Evolutionary conservation across 2,888 invertebrate genomes (phyloP).

Genomic region (Tachina lurida): DNA sequence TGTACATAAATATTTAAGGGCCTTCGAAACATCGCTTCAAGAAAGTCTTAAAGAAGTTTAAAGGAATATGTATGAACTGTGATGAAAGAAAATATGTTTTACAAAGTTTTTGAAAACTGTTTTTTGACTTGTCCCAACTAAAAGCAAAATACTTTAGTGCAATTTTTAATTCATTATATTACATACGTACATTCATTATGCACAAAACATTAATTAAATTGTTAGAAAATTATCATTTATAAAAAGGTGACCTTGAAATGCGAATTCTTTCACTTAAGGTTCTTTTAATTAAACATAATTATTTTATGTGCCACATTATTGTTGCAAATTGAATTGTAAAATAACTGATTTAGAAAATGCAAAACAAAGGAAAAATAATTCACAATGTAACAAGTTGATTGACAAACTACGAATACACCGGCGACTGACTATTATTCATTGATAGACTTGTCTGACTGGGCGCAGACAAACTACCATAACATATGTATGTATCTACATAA

Average conservation of each 20-base stretch:
- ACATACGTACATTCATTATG: neutral
- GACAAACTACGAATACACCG: slow-evolving; percentile 1
- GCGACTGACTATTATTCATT: neutral
- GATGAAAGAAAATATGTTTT: too few relatives aligned
- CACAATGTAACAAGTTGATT: slow-evolving; percentile 34
- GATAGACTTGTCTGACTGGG: slow-evolving; percentile 45
- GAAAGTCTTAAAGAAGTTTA: too few relatives aligned
- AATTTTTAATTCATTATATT: neutral
- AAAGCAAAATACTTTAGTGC: neutral
- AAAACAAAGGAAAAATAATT: slow-evolving; percentile 27
- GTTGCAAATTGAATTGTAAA: slow-evolving; percentile 24
- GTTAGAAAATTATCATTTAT: slow-evolving; percentile 12
- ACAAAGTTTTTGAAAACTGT: too few relatives aligned
- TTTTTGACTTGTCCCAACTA: too few relatives aligned
- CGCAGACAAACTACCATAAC: slow-evolving; percentile 42
- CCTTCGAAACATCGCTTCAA: too few relatives aligned
- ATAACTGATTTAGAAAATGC: slow-evolving; percentile 36
- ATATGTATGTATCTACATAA: slow-evolving; percentile 15
- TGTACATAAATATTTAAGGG: too few relatives aligned
- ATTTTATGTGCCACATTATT: neutral
- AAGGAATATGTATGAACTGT: too few relatives aligned
- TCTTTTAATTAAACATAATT: slow-evolving; percentile 33
- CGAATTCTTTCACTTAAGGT: neutral
- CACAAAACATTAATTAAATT: neutral
- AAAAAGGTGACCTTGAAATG: slow-evolving; percentile 27